phyloP scores from a whole-genome alignment of 2,113 vertebrate species.

The Verasper variegatus region DNA sequence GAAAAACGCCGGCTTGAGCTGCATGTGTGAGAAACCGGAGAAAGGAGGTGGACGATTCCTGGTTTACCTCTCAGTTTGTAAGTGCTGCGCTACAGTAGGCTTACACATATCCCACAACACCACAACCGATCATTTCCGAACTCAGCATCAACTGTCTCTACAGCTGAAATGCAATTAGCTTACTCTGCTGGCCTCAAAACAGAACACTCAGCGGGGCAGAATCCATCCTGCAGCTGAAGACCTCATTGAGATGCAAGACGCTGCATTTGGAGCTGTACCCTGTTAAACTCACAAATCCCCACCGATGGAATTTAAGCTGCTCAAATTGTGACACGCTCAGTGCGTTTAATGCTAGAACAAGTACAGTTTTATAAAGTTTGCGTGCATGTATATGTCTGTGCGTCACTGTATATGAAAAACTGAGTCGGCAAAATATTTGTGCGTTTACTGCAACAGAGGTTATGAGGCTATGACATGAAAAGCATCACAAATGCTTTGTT shows the following conservation, averaged over 20 bases:
- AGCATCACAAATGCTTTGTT: constrained; percentile 24
- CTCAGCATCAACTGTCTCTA: constrained; percentile 61
- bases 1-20: not conserved
- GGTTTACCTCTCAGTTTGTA: constrained; percentile 41
- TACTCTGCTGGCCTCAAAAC: constrained; percentile 63
- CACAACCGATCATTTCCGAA: constrained; percentile 61
- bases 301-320: constrained; percentile 68
- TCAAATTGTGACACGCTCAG: constrained; percentile 66
- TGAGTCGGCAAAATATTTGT: constrained; percentile 10
- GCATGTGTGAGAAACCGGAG: not conserved
- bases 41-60: not conserved
- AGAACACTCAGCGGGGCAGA: constrained; percentile 66
- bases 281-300: constrained; percentile 73
- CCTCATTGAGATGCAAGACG: constrained; percentile 74
- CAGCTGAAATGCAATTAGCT: constrained; percentile 68
- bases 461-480: not conserved
- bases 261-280: constrained; percentile 56
- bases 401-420: constrained; percentile 10
- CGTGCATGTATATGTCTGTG: constrained; percentile 1
- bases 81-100: constrained; percentile 39
- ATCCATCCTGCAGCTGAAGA: constrained; percentile 70
- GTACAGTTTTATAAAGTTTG: constrained; percentile 45
- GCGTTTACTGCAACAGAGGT: not conserved
- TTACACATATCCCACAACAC: constrained; percentile 45
- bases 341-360: constrained; percentile 71